Percentiles rank a stretch among this genome's conserved stretches.
These are phyloP conservation scores for Nannoperca australis DNA, from an alignment of 2,797 vertebrate species.

Conservation along the genomic window DNA sequence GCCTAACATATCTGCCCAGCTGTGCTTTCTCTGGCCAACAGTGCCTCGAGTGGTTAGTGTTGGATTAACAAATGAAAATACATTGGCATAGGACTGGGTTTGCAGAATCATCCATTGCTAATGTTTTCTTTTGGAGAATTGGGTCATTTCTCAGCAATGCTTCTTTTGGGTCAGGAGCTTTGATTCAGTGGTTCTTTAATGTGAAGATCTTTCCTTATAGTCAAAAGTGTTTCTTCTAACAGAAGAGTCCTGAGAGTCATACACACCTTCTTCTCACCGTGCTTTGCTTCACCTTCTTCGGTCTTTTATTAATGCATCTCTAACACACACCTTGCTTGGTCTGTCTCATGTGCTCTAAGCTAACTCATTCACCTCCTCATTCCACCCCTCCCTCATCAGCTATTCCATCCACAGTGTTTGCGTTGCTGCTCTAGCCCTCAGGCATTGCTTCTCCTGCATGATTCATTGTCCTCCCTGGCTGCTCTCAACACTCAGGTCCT, in stretches of 20 bases:
- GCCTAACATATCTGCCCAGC: too few species aligned
- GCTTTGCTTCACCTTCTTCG: neutral
- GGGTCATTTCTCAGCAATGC: too few species aligned
- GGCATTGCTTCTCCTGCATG: slow-evolving; percentile 64
- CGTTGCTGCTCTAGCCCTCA: slow-evolving; percentile 47
- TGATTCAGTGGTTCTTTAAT: too few species aligned
- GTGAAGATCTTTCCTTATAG: too few species aligned
- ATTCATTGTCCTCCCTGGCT: slow-evolving; percentile 63
- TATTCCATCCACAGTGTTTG: slow-evolving; percentile 55
- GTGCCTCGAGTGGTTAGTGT: neutral
- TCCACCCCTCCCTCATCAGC: slow-evolving; percentile 32
- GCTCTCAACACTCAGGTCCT: slow-evolving; percentile 39
- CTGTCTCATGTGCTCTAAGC: slow-evolving; percentile 19
- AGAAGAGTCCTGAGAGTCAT: neutral
- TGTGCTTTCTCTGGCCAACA: too few species aligned
- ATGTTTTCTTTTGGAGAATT: neutral
- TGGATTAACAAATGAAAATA: too few species aligned
- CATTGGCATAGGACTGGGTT: neutral
- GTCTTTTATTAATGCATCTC: slow-evolving; percentile 29
- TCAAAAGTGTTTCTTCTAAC: too few species aligned
- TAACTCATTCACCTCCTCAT: slow-evolving; percentile 13
- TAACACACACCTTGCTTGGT: slow-evolving; percentile 22
- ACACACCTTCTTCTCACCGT: slow-evolving; percentile 1
- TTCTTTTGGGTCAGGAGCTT: too few species aligned
- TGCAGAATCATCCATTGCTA: too few species aligned